A percentile compares a stretch with the other conserved stretches of the same genome.
phyloP scores from a whole-genome alignment of 2,113 vertebrate genomes.

The Aphyosemion australe region DNA sequence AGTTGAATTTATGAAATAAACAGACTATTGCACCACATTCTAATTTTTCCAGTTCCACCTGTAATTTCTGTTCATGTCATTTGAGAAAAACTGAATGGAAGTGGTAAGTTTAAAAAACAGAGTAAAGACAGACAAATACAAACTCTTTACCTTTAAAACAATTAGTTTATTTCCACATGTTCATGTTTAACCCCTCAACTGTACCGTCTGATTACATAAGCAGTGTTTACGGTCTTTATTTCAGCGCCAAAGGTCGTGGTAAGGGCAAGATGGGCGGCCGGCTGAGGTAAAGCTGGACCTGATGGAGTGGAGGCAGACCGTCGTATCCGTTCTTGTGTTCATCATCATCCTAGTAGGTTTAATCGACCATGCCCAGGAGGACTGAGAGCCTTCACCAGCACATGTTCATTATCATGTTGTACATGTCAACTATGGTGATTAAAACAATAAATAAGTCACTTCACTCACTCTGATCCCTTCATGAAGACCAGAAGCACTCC shows the following conservation, averaged over 20 bases:
- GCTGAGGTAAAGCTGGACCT: constrained; percentile 66
- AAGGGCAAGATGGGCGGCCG: constrained; percentile 77
- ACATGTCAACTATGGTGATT: constrained; percentile 35
- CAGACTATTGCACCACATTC: too few relatives aligned
- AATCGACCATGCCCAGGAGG: too few relatives aligned
- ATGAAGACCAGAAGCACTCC: not conserved
- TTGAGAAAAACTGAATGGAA: too few relatives aligned
- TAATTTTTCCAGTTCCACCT: too few relatives aligned
- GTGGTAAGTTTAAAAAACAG: too few relatives aligned
- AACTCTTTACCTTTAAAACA: not conserved
- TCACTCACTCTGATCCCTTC: constrained; percentile 18
- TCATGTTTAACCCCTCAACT: not conserved
- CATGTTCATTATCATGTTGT: constrained; percentile 33
- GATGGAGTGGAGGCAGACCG: too few relatives aligned
- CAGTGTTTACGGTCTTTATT: not conserved
- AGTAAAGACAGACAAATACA: not conserved
- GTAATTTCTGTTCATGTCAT: too few relatives aligned
- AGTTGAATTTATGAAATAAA: too few relatives aligned
- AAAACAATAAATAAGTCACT: constrained; percentile 60
- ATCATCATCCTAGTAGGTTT: too few relatives aligned
- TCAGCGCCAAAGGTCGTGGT: constrained; percentile 78
- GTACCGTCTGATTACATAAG: too few relatives aligned
- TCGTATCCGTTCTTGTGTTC: too few relatives aligned
- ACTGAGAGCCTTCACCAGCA: too few relatives aligned
- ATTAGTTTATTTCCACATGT: not conserved